Conservation (phyloP, 2,113 vertebrate species). For the Oryzias curvinotus region DNA sequence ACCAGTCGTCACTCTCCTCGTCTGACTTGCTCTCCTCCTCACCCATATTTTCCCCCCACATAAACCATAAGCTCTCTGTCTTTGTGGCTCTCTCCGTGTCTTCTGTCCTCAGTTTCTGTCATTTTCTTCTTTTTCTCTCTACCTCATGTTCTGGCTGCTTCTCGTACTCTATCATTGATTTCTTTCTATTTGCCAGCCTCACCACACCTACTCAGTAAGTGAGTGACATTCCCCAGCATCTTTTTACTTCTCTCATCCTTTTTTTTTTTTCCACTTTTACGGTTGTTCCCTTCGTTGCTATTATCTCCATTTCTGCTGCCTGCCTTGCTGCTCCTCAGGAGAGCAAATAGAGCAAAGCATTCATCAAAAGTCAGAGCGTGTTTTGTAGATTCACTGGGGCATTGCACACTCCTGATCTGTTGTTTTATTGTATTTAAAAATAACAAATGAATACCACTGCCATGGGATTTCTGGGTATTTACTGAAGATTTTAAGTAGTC, state of each 20-base stretch:
- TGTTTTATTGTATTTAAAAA: slow-evolving; percentile 31
- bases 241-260: slow-evolving; percentile 31
- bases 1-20: slow-evolving; percentile 33
- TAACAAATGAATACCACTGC: slow-evolving; percentile 39
- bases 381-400: slow-evolving; percentile 18
- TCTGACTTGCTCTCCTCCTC: slow-evolving; percentile 4
- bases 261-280: slow-evolving; percentile 26
- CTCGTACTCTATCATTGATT: slow-evolving; percentile 67
- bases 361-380: slow-evolving; percentile 20
- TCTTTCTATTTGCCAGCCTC: slow-evolving; percentile 38
- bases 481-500: too few species aligned
- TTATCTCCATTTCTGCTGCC: slow-evolving; percentile 19
- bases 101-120: slow-evolving; percentile 22
- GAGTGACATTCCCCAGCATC: slow-evolving; percentile 56
- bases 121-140: slow-evolving; percentile 31
- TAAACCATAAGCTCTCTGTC: slow-evolving; percentile 1
- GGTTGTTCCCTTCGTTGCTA: slow-evolving; percentile 33
- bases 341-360: slow-evolving; percentile 27
- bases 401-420: slow-evolving; percentile 18
- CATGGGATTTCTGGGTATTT: background rate
- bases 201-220: slow-evolving; percentile 53
- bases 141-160: slow-evolving; percentile 40
- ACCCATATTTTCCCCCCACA: slow-evolving; percentile 23
- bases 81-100: background rate
- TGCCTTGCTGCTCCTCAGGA: slow-evolving; percentile 21